These are phyloP conservation scores for Colletes latitarsis DNA, from an alignment of 1,140 invertebrate species.

Conservation along the genomic window DNA sequence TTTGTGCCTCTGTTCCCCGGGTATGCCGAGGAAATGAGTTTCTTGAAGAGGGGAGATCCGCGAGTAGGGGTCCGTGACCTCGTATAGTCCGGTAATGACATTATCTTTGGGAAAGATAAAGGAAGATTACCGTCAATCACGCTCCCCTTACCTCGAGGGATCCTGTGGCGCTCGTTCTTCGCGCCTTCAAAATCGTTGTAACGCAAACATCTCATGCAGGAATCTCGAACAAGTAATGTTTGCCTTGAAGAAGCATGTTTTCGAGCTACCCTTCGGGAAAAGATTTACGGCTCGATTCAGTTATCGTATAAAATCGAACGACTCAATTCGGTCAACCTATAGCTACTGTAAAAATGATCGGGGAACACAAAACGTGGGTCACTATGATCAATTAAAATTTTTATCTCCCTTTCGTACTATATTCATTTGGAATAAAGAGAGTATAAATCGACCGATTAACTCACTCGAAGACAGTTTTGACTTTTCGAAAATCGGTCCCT, in stretches of 20 bases:
- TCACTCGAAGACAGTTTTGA: no score
- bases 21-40: slow-evolving; percentile 62
- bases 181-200: slow-evolving; percentile 12
- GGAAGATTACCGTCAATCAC: slow-evolving; percentile 42
- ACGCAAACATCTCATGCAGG: not conserved
- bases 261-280: not conserved
- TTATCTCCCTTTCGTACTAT: not conserved
- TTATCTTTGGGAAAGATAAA: slow-evolving; percentile 51
- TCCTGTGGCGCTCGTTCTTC: slow-evolving; percentile 8
- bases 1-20: not conserved
- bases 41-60: slow-evolving; percentile 9
- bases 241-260: not conserved
- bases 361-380: not conserved
- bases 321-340: not conserved
- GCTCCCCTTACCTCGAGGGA: no score
- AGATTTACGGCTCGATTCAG: slow-evolving; percentile 34
- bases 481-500: no score
- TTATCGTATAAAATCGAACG: slow-evolving; percentile 37
- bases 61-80: not conserved
- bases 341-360: slow-evolving; percentile 7
- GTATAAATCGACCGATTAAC: no score
- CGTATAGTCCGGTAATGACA: slow-evolving; percentile 44
- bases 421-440: no score
- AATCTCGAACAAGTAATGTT: slow-evolving; percentile 21
- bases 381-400: not conserved